phyloP scores from a whole-genome alignment of 2,113 vertebrate species.

The Thermophis baileyi region DNA sequence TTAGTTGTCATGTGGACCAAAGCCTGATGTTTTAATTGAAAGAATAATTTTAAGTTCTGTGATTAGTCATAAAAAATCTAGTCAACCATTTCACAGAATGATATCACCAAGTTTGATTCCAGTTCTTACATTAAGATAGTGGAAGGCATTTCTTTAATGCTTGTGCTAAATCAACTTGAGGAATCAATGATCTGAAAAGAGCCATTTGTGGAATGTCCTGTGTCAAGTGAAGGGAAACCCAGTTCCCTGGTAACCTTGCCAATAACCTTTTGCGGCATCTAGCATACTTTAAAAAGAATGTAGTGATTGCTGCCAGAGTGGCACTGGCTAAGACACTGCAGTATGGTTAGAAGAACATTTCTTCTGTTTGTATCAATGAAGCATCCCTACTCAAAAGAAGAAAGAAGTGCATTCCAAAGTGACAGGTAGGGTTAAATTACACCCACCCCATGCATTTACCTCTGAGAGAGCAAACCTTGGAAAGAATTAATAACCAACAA shows the following conservation, averaged over 20 bases:
- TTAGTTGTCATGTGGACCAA: background rate
- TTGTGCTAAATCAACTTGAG: rapidly evolving
- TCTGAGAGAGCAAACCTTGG: rapidly evolving
- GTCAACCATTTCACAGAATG: rapidly evolving
- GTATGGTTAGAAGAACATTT: background rate
- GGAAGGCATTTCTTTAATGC: background rate
- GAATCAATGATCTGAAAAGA: rapidly evolving
- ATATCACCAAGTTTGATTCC: rapidly evolving
- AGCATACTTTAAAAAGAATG: background rate
- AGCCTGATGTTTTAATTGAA: rapidly evolving
- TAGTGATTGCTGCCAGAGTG: background rate
- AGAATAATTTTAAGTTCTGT: rapidly evolving
- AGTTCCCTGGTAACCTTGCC: rapidly evolving
- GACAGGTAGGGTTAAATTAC: background rate
- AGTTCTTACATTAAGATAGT: rapidly evolving
- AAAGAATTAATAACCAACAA: background rate
- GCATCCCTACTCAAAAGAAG: rapidly evolving
- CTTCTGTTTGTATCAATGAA: background rate
- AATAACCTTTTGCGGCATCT: rapidly evolving
- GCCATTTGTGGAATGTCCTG: rapidly evolving
- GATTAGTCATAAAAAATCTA: rapidly evolving
- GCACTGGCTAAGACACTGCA: background rate
- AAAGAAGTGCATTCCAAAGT: background rate
- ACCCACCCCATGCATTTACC: background rate
- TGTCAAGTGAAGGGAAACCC: rapidly evolving